Evolutionary conservation across 2,797 vertebrate species (phyloP).

Genomic region (Hapalemur alaotrensis): DNA sequence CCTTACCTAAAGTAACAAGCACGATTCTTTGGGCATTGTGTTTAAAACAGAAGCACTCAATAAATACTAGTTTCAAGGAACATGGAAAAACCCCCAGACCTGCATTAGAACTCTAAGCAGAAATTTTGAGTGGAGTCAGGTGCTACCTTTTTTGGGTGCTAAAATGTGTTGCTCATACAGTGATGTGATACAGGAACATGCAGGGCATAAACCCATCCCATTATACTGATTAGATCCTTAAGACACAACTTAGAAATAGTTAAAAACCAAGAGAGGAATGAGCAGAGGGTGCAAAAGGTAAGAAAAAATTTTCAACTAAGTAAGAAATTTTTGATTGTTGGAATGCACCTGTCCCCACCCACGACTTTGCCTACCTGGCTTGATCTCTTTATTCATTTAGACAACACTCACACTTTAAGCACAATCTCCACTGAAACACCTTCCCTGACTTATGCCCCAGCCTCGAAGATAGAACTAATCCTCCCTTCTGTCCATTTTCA

Average conservation of each 20-base stretch:
- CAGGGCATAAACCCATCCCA: rapidly evolving
- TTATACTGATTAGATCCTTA: not conserved
- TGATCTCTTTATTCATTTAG: not conserved
- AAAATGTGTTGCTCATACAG: not conserved
- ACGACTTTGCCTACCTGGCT: not conserved
- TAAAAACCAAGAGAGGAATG: not conserved
- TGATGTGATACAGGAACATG: rapidly evolving
- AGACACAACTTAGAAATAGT: not conserved
- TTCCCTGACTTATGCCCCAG: not conserved
- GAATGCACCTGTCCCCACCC: not conserved
- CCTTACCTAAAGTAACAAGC: not conserved
- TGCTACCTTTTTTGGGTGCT: not conserved
- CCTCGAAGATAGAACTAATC: not conserved
- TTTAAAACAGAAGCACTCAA: slow-evolving; percentile 40
- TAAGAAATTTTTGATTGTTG: not conserved
- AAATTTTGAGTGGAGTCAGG: not conserved
- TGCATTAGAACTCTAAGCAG: not conserved
- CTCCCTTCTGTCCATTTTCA: not conserved
- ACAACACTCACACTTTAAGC: not conserved
- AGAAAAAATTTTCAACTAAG: not conserved
- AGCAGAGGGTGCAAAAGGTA: not conserved
- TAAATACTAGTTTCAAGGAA: slow-evolving; percentile 31
- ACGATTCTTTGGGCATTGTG: not conserved
- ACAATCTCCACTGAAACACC: not conserved
- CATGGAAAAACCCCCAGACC: not conserved